Conservation (phyloP, 2,888 invertebrate genomes). For the Epinotia bilunana region DNA sequence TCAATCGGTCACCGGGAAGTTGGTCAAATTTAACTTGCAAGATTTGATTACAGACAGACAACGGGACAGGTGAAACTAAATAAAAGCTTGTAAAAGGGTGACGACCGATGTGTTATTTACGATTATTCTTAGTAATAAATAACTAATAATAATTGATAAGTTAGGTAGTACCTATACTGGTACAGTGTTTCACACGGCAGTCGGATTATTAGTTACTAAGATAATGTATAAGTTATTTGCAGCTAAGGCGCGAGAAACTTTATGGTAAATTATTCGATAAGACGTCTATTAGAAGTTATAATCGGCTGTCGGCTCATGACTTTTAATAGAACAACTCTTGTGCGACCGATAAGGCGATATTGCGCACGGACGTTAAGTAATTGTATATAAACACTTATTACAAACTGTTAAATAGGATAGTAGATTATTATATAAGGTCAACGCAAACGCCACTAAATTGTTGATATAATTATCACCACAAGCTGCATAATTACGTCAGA, state of each 20-base stretch:
- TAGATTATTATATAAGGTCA: slow-evolving; percentile 2
- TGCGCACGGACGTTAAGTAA: slow-evolving; percentile 24
- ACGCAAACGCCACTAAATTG: background rate
- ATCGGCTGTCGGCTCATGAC: slow-evolving; percentile 26
- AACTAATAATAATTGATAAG: too few species aligned
- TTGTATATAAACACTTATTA: slow-evolving; percentile 28
- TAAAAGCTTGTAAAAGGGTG: too few species aligned
- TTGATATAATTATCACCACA: background rate
- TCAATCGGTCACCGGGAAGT: too few species aligned
- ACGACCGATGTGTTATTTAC: too few species aligned
- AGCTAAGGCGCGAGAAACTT: slow-evolving; percentile 13
- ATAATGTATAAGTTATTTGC: slow-evolving; percentile 16
- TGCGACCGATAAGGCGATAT: slow-evolving; percentile 34
- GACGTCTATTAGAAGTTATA: slow-evolving; percentile 26
- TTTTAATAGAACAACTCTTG: slow-evolving; percentile 36
- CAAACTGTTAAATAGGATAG: slow-evolving; percentile 5
- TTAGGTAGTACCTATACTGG: too few species aligned
- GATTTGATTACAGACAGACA: too few species aligned
- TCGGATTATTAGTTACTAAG: slow-evolving; percentile 3
- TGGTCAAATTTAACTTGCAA: too few species aligned
- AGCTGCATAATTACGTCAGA: slow-evolving; percentile 5
- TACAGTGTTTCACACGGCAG: background rate
- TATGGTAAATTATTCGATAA: slow-evolving; percentile 27
- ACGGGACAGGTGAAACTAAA: too few species aligned
- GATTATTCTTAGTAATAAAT: too few species aligned